Evolutionary conservation across 2,797 vertebrate species (phyloP).

Genomic region (Eutrigla gurnardus): DNA sequence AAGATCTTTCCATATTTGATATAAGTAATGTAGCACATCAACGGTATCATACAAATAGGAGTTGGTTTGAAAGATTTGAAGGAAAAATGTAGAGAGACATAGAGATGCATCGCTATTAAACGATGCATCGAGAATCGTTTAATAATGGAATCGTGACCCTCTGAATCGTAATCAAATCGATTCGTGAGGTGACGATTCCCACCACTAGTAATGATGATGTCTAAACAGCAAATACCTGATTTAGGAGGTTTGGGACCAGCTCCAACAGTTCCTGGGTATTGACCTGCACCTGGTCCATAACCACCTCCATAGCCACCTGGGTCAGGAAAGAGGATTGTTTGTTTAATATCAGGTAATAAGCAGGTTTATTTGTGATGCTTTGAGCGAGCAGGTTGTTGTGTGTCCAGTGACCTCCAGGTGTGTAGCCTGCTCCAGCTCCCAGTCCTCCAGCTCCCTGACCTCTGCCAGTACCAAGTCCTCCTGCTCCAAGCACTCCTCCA

Average conservation of each 20-base stretch:
- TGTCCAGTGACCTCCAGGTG: conserved; percentile 59
- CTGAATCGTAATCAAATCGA: too few relatives aligned
- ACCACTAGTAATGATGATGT: not conserved
- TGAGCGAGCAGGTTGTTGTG: not conserved
- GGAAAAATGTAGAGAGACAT: too few relatives aligned
- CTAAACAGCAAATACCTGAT: conserved; percentile 66
- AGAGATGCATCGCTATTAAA: too few relatives aligned
- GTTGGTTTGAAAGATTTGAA: too few relatives aligned
- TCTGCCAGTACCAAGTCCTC: conserved; percentile 61
- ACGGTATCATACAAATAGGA: too few relatives aligned
- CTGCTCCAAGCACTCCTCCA: conserved; percentile 59
- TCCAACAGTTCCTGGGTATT: conserved; percentile 60
- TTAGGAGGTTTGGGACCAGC: conserved; percentile 79
- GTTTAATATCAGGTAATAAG: conserved; percentile 17
- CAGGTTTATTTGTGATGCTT: not conserved
- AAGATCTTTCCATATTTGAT: too few relatives aligned
- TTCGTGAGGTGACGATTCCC: too few relatives aligned
- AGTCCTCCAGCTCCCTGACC: conserved; percentile 56
- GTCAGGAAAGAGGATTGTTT: conserved; percentile 30
- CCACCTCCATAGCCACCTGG: conserved; percentile 68
- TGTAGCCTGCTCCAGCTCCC: conserved; percentile 53
- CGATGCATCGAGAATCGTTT: too few relatives aligned
- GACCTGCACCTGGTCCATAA: conserved; percentile 64
- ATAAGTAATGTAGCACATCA: too few relatives aligned
- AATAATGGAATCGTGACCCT: too few relatives aligned